Evolutionary conservation across 2,888 invertebrate species (phyloP), one percentile per base, ranked within the genome.

Genomic region (Coelopa pilipes): DNA sequence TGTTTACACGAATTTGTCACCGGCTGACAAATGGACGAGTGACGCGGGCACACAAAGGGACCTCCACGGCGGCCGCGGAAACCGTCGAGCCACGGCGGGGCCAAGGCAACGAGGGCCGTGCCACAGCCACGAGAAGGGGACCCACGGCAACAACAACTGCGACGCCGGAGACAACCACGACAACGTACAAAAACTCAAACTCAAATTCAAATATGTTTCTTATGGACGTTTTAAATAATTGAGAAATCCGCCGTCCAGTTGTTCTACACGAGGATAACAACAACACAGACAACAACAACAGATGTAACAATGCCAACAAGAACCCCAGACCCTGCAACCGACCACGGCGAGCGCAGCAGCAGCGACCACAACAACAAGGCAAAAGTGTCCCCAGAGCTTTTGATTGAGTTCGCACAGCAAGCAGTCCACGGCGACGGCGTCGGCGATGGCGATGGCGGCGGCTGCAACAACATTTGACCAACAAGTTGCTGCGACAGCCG

Each of bases 1-100:
- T 74, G 74, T 71, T 74, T 74, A 74, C 59, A 46, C 53, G 68
- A 71, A 62, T 74, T 71, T 71, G 74, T 74, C 74, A 72, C 59
- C 46, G 50, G 62, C 50, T 71, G 71, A 74, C 71, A 74, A 74
- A 50, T 71, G 46, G 55, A 55, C 71, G 65, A 63, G 63, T 55
- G 34, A 60, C 19, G 34, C 34, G 34, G 34, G 34, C 34, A 34
- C 34, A 34, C 53, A 17, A 15, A 57, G 34, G 34, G 34, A 34
- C 34, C 34, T 34, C 34, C 34, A 34, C 34, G 34, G 7, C n/a
- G n/a, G 7, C 34, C 34, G 34, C 34, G 34, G 34, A 34, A 4
- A 34, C 34, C 4, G 7, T 34, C 34, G 34, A 34, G 34, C 7
- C 34, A 7, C 34, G 34, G 34, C 4, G 34, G 34, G 34, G 34